A percentile compares a stretch with the other conserved stretches of the same genome.
phyloP scores from a whole-genome alignment of 2,113 vertebrate species.

The Chascanopsetta lugubris region DNA sequence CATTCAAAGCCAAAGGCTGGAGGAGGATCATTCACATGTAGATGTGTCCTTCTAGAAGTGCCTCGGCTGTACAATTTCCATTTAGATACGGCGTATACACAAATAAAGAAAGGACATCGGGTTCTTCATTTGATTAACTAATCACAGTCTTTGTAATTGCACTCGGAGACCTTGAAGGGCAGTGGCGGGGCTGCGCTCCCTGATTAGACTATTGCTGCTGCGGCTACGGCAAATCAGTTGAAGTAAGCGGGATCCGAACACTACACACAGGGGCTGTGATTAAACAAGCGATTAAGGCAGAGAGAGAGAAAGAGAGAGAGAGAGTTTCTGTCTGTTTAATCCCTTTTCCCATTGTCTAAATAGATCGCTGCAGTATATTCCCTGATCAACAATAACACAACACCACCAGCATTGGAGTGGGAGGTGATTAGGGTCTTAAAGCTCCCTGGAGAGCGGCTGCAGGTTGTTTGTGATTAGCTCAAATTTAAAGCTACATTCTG shows the following conservation, averaged over 20 bases:
- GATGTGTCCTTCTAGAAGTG: constrained; percentile 75
- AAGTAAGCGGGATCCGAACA: constrained; percentile 68
- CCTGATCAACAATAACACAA: constrained; percentile 67
- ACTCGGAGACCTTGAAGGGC: constrained; percentile 74
- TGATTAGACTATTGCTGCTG: constrained; percentile 76
- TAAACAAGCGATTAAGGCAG: constrained; percentile 73
- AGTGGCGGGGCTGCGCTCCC: constrained; percentile 59
- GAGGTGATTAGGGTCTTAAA: constrained; percentile 75
- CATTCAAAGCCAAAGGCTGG: constrained; percentile 56
- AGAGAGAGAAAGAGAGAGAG: too few relatives aligned
- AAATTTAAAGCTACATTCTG: constrained; percentile 68
- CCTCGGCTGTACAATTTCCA: constrained; percentile 76
- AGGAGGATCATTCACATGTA: constrained; percentile 79
- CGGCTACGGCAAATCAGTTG: constrained; percentile 75
- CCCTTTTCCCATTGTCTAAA: constrained; percentile 64
- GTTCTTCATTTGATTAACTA: constrained; percentile 84
- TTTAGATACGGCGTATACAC: constrained; percentile 78
- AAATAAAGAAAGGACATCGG: constrained; percentile 75
- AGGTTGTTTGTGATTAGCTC: constrained; percentile 72
- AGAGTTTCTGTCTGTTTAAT: constrained; percentile 72
- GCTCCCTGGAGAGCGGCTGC: constrained; percentile 63
- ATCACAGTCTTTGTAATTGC: constrained; percentile 83
- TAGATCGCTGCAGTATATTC: constrained; percentile 53
- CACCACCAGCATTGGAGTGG: constrained; percentile 64
- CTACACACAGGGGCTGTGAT: constrained; percentile 70